Conservation (phyloP, 2,113 vertebrate species). For the Lamprologus ornatipinnis region DNA sequence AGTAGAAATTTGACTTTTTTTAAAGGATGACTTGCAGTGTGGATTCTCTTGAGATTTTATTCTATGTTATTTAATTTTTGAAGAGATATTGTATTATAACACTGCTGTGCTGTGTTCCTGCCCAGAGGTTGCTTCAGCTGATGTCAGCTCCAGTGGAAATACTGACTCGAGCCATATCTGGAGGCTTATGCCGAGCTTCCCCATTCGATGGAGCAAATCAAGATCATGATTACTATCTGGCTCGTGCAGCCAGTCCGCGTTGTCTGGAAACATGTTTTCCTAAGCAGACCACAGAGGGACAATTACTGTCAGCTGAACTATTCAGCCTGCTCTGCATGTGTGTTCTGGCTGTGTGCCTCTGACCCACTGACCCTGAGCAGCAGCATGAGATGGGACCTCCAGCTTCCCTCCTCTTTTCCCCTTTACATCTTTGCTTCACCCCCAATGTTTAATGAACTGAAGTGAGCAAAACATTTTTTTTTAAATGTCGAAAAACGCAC, state of each 20-base stretch:
- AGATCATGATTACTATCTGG: constrained; percentile 64
- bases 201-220: constrained; percentile 52
- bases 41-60: background rate
- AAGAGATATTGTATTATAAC: background rate
- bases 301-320: constrained; percentile 63
- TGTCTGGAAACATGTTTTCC: constrained; percentile 65
- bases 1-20: background rate
- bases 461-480: background rate
- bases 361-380: constrained; percentile 60
- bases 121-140: background rate
- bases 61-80: background rate
- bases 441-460: background rate
- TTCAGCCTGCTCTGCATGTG: constrained; percentile 62
- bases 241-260: constrained; percentile 40
- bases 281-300: constrained; percentile 62
- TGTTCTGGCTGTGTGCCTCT: constrained; percentile 61
- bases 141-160: constrained; percentile 42
- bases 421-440: background rate
- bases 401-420: background rate
- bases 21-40: background rate
- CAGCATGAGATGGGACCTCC: constrained; percentile 53
- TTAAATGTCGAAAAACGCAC: background rate
- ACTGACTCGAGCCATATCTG: constrained; percentile 45
- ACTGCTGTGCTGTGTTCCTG: background rate
- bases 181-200: constrained; percentile 26